These are phyloP conservation scores for Camponotus pennsylvanicus DNA, from an alignment of 1,140 invertebrate species.

Conservation along the genomic window DNA sequence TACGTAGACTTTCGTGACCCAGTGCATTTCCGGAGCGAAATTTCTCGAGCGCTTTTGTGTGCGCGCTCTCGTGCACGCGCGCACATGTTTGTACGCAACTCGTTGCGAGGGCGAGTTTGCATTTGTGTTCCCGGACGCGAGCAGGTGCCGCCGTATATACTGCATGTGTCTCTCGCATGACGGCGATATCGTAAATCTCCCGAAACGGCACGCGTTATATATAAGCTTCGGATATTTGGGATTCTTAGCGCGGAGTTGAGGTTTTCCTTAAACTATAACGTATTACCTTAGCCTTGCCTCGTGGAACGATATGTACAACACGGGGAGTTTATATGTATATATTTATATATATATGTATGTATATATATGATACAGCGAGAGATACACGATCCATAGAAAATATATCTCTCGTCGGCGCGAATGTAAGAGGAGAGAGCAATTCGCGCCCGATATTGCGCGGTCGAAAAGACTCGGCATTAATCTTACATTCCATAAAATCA, in stretches of 20 bases:
- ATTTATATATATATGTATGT: neutral
- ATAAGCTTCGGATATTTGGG: slow-evolving; percentile 65
- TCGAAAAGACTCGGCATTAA: slow-evolving; percentile 43
- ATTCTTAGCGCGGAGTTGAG: slow-evolving; percentile 58
- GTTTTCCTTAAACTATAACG: slow-evolving; percentile 30
- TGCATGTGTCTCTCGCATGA: slow-evolving; percentile 54
- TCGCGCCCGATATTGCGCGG: slow-evolving; percentile 18
- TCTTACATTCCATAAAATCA: slow-evolving; percentile 11
- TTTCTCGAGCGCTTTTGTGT: slow-evolving; percentile 14
- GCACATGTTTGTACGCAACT: slow-evolving; percentile 50
- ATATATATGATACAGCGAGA: neutral
- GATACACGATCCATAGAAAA: slow-evolving; percentile 39
- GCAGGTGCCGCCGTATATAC: slow-evolving; percentile 54
- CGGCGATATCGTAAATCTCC: slow-evolving; percentile 61
- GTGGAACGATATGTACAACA: slow-evolving; percentile 64
- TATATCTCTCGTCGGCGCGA: slow-evolving; percentile 22
- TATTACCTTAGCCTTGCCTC: slow-evolving; percentile 33
- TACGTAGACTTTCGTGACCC: slow-evolving; percentile 46
- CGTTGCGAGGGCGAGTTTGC: slow-evolving; percentile 51
- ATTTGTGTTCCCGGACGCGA: slow-evolving; percentile 56
- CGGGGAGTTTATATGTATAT: neutral
- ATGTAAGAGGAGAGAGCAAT: slow-evolving; percentile 26
- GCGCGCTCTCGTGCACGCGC: neutral
- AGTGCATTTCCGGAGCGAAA: slow-evolving; percentile 46
- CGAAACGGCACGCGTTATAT: slow-evolving; percentile 59